Evolutionary conservation across 2,888 invertebrate species (phyloP).

Genomic region (Caenorhabditis virilis): DNA sequence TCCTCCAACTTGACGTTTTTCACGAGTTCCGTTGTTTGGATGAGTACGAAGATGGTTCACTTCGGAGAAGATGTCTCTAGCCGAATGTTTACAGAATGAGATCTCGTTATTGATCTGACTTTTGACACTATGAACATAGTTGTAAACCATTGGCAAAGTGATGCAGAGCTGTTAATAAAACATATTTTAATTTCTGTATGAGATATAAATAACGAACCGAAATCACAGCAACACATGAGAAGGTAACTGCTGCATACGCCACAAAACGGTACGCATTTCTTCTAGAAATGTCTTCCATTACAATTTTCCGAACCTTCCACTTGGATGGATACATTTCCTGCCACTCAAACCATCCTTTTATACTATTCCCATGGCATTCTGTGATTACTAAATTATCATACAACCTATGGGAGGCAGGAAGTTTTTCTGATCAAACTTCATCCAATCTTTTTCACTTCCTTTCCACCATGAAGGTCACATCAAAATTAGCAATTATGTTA

Average conservation of each 20-base stretch:
- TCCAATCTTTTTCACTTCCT: too few species aligned
- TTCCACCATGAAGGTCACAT: too few species aligned
- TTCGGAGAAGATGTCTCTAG: conserved; percentile 48
- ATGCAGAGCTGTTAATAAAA: conserved; percentile 11
- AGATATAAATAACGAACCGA: too few species aligned
- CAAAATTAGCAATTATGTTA: too few species aligned
- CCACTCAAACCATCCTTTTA: too few species aligned
- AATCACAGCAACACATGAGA: conserved; percentile 1
- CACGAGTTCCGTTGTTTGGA: conserved; percentile 19
- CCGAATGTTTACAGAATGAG: conserved; percentile 33
- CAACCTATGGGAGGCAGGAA: too few species aligned
- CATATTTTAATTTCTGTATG: neutral
- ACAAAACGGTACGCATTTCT: conserved; percentile 6
- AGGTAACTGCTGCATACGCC: conserved; percentile 4
- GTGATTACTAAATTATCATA: too few species aligned
- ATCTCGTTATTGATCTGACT: conserved; percentile 23
- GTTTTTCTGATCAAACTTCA: too few species aligned
- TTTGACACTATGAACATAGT: conserved; percentile 34
- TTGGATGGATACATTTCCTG: too few species aligned
- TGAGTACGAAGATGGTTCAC: conserved; percentile 33
- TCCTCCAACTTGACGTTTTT: conserved; percentile 36
- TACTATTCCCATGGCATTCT: too few species aligned
- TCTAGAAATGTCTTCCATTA: too few species aligned
- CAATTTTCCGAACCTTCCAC: too few species aligned
- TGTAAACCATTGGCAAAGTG: conserved; percentile 27